Evolutionary conservation across 2,797 vertebrate genomes (phyloP).

Genomic region (Podargus strigoides): DNA sequence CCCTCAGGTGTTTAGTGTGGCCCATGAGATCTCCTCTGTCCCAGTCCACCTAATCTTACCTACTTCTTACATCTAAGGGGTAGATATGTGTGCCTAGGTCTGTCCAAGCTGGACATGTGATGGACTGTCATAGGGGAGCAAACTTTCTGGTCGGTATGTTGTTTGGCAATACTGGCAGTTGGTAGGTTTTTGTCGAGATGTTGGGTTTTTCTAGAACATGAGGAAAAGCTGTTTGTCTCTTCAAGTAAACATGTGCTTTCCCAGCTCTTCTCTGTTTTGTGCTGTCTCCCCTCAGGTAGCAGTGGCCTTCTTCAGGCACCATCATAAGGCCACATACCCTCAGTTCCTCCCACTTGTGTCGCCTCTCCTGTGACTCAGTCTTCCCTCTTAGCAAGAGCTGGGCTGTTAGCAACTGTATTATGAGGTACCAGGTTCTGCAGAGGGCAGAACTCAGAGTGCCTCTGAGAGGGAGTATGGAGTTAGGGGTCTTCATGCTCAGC

Average conservation of each 20-base stretch:
- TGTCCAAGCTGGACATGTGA: background rate
- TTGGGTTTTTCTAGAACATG: background rate
- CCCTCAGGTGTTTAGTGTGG: background rate
- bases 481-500: background rate
- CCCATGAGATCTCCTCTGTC: background rate
- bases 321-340: background rate
- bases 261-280: background rate
- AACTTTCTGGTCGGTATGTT: background rate
- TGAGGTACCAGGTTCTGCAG: background rate
- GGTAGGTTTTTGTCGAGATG: background rate
- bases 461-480: background rate
- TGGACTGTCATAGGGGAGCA: background rate
- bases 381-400: background rate
- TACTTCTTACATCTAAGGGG: background rate
- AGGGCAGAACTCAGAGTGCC: background rate
- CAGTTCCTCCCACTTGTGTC: background rate
- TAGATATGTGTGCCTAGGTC: background rate
- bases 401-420: background rate
- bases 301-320: background rate
- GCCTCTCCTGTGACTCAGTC: background rate
- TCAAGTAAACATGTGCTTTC: background rate
- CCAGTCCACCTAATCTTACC: background rate
- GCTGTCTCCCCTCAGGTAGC: background rate
- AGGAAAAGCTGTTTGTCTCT: background rate
- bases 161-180: background rate